Percentiles rank a stretch among this genome's conserved stretches.
phyloP scores from a whole-genome alignment of 2,113 vertebrate species.

The Menura novaehollandiae region DNA sequence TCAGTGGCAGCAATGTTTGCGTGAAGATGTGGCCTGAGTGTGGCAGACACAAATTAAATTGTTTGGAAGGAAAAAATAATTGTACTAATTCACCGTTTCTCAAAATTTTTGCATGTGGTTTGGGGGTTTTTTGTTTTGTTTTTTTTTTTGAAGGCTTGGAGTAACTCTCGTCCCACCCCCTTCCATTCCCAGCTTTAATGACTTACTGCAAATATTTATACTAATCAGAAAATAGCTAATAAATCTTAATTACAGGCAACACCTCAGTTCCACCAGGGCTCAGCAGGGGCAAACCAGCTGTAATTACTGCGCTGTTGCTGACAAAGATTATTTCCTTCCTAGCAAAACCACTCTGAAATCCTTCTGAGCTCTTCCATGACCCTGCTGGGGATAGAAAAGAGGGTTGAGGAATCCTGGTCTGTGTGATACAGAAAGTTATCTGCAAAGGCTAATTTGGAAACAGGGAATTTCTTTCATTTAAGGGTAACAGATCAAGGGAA shows the following conservation, averaged over 20 bases:
- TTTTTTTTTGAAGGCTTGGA: neutral
- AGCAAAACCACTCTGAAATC: neutral
- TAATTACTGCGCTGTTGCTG: neutral
- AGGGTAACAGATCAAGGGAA: neutral
- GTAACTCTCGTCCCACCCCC: too few relatives aligned
- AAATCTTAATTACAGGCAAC: neutral
- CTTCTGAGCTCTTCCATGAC: neutral
- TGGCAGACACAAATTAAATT: neutral
- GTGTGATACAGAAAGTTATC: neutral
- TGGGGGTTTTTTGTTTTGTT: too few relatives aligned
- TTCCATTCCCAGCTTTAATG: neutral
- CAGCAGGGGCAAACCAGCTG: neutral
- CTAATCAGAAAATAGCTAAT: slow-evolving; percentile 11
- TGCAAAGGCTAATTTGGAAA: neutral
- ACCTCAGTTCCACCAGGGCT: neutral
- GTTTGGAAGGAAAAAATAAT: neutral
- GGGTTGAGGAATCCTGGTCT: neutral
- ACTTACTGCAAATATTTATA: slow-evolving; percentile 9
- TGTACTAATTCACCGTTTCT: neutral
- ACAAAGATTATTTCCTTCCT: neutral
- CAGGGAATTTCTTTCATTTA: neutral
- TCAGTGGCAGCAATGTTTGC: neutral
- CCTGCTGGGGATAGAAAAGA: neutral
- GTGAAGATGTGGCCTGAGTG: neutral
- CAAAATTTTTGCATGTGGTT: neutral